Evolutionary conservation across 1,140 invertebrate species (phyloP).

Genomic region (Hestina assimilis): DNA sequence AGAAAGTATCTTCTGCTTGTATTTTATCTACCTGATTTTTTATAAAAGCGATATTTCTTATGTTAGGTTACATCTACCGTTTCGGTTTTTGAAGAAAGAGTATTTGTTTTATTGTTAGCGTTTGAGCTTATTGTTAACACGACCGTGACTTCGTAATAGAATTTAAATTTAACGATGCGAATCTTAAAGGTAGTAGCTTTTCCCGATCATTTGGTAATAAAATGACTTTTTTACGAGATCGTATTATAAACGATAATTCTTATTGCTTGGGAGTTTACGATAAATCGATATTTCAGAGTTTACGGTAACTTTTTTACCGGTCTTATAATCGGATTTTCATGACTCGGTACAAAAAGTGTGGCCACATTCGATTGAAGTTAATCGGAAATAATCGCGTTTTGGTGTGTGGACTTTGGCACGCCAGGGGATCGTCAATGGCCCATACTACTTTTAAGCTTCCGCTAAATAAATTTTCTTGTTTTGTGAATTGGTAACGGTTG

Average conservation of each 20-base stretch:
- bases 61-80: not conserved
- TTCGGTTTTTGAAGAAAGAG: not conserved
- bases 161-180: not conserved
- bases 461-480: slow-evolving; percentile 2
- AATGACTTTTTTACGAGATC: not conserved
- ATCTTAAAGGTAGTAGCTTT: not conserved
- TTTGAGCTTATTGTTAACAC: not conserved
- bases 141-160: not conserved
- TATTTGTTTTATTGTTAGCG: not conserved
- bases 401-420: slow-evolving; percentile 32
- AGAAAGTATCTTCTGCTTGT: slow-evolving; percentile 2
- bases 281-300: slow-evolving; percentile 47
- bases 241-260: not conserved
- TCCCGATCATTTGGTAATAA: not conserved
- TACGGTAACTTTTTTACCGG: slow-evolving; percentile 65
- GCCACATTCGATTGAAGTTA: slow-evolving; percentile 48
- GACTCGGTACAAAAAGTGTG: slow-evolving; percentile 49
- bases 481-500: not conserved
- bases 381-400: slow-evolving; percentile 60
- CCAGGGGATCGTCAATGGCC: not conserved
- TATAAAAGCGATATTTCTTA: not conserved
- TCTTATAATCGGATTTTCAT: slow-evolving; percentile 59
- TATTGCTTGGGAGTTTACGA: slow-evolving; percentile 25
- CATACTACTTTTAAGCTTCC: not conserved
- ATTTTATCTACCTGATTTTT: not conserved